phyloP scores from a whole-genome alignment of 2,113 vertebrate species.

The Pleuronectes platessa region DNA sequence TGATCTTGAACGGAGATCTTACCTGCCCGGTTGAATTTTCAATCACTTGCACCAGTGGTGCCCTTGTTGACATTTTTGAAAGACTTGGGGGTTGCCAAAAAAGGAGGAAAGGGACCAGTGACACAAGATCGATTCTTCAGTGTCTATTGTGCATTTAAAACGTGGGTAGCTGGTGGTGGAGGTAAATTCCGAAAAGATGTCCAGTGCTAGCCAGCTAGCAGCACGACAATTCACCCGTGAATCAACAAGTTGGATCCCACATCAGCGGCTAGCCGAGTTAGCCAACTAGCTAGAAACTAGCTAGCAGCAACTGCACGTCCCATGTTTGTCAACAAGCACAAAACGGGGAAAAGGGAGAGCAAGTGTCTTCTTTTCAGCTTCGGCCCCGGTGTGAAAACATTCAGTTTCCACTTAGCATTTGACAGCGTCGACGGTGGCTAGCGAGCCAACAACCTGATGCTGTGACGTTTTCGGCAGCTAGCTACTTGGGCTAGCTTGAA shows the following conservation, averaged over 20 bases:
- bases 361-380: constrained; percentile 26
- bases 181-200: constrained; percentile 43
- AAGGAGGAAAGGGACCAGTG: constrained; percentile 29
- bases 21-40: constrained; percentile 83
- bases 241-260: constrained; percentile 86
- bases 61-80: constrained; percentile 82
- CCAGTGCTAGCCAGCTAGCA: constrained; percentile 75
- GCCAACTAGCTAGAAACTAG: constrained; percentile 72
- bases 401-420: not conserved
- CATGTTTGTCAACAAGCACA: constrained; percentile 73
- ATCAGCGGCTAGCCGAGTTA: constrained; percentile 72
- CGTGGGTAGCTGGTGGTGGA: constrained; percentile 18
- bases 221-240: constrained; percentile 70
- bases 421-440: not conserved
- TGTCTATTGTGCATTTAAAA: constrained; percentile 76
- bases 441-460: constrained; percentile 4
- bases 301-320: constrained; percentile 65
- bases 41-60: constrained; percentile 82
- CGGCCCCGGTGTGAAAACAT: constrained; percentile 2
- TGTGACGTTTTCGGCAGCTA: constrained; percentile 55
- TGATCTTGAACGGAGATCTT: constrained; percentile 54
- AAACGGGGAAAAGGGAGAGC: not conserved
- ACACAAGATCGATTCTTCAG: constrained; percentile 55
- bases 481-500: constrained; percentile 57
- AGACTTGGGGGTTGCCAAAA: constrained; percentile 58